These are phyloP conservation scores for Cotesia vestalis DNA, from an alignment of 1,140 invertebrate genomes.

Conservation along the genomic window DNA sequence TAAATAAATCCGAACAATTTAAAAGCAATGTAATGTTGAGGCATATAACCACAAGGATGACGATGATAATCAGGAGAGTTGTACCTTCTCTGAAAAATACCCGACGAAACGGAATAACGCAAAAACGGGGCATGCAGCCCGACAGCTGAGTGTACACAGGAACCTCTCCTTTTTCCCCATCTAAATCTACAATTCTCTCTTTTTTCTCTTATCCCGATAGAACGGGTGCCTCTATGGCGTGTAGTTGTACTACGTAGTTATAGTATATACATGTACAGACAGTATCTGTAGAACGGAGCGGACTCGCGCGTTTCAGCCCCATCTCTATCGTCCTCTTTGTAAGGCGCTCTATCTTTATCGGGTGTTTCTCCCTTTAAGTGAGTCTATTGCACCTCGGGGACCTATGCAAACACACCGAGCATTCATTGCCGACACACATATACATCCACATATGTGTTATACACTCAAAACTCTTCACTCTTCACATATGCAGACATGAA, in stretches of 20 bases:
- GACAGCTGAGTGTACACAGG: conserved; percentile 54
- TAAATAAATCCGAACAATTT: neutral
- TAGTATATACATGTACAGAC: neutral
- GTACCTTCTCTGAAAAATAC: conserved; percentile 15
- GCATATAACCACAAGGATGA: neutral
- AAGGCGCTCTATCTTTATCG: conserved; percentile 8
- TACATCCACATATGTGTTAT: conserved; percentile 19
- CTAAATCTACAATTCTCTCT: neutral
- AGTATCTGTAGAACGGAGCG: neutral
- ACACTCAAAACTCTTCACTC: conserved; percentile 33
- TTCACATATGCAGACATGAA: conserved; percentile 14
- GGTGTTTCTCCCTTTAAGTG: conserved; percentile 23
- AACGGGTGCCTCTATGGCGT: conserved; percentile 17
- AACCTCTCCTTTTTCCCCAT: conserved; percentile 31
- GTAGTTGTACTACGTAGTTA: neutral
- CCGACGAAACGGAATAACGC: conserved; percentile 13
- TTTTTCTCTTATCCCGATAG: conserved; percentile 31
- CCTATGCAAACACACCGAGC: conserved; percentile 47
- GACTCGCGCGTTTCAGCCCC: conserved; percentile 30
- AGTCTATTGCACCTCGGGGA: conserved; percentile 43
- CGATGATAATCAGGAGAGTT: conserved; percentile 14
- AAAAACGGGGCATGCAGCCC: conserved; percentile 42
- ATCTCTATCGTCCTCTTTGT: conserved; percentile 19
- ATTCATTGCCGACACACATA: conserved; percentile 44
- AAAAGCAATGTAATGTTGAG: conserved; percentile 19